A percentile compares a stretch with the other conserved stretches of the same genome.
Conservation (phyloP, 2,888 invertebrate species). For the Podabrus alpinus region DNA sequence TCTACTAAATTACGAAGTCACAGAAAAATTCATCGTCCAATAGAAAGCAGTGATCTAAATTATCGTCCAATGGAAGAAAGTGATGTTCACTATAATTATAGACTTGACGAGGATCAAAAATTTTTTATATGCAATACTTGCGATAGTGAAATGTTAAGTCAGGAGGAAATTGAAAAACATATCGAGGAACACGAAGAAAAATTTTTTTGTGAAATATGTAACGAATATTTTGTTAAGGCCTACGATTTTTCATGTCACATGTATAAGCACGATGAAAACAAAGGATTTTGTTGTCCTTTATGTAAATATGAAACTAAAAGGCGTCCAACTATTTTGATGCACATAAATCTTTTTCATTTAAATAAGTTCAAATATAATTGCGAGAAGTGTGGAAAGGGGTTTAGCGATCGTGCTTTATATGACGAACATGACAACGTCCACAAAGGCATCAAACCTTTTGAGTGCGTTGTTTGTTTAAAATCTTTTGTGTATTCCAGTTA, state of each 20-base stretch:
- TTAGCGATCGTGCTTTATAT: conserved; percentile 59
- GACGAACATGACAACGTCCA: conserved; percentile 63
- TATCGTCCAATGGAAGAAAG: background rate
- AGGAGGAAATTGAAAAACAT: conserved; percentile 31
- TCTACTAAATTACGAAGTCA: conserved; percentile 43
- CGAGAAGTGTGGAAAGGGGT: conserved; percentile 60
- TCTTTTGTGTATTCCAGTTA: conserved; percentile 57
- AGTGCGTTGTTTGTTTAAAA: conserved; percentile 60
- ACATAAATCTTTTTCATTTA: conserved; percentile 49
- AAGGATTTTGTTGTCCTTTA: conserved; percentile 46
- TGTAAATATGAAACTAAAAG: conserved; percentile 44
- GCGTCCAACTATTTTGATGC: conserved; percentile 44
- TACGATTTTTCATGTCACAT: conserved; percentile 49
- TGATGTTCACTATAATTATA: conserved; percentile 37
- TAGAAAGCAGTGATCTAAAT: conserved; percentile 3
- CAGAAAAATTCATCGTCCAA: conserved; percentile 30
- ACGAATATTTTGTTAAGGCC: conserved; percentile 45
- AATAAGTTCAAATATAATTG: conserved; percentile 58
- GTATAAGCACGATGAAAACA: conserved; percentile 43
- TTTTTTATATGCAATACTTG: conserved; percentile 34
- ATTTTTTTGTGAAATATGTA: conserved; percentile 43
- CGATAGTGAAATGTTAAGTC: conserved; percentile 19
- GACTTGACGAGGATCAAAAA: conserved; percentile 43
- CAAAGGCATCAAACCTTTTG: conserved; percentile 58
- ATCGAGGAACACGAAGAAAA: conserved; percentile 28